Evolutionary conservation across 1,140 invertebrate genomes (phyloP).

Genomic region (Ericerus pela): DNA sequence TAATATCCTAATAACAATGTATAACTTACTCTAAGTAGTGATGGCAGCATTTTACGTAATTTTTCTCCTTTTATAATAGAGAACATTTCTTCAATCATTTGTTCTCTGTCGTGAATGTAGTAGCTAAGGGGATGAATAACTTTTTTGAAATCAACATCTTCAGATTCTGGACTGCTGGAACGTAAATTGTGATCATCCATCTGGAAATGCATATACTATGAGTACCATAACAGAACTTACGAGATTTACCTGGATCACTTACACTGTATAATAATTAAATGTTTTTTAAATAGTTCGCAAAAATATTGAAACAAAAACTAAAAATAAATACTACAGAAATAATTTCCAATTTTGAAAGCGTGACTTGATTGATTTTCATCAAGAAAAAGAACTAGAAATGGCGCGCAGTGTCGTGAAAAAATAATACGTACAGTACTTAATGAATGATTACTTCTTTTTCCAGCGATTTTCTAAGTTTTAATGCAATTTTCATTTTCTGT

Average conservation of each 20-base stretch:
- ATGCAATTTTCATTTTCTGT: not conserved
- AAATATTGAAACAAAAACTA: too few relatives aligned
- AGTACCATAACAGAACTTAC: too few relatives aligned
- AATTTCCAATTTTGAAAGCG: too few relatives aligned
- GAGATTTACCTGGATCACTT: too few relatives aligned
- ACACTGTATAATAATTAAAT: too few relatives aligned
- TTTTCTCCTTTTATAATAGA: conserved; percentile 20
- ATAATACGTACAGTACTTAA: too few relatives aligned
- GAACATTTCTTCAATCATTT: conserved; percentile 27
- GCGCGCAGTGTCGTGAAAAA: too few relatives aligned
- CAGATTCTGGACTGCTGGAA: conserved; percentile 14
- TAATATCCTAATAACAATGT: not conserved
- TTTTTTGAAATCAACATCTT: conserved; percentile 19
- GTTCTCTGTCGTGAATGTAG: conserved; percentile 24
- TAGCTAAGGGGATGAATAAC: conserved; percentile 24
- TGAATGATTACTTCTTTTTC: not conserved
- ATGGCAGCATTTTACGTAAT: conserved; percentile 25
- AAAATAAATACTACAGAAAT: too few relatives aligned
- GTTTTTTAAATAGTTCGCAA: too few relatives aligned
- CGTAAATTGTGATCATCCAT: not conserved
- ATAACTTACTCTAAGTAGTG: conserved; percentile 22
- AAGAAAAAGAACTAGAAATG: too few relatives aligned
- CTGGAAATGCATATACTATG: too few relatives aligned
- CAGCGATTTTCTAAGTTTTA: not conserved
- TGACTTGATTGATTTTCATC: too few relatives aligned